Evolutionary conservation across 1,140 invertebrate genomes (phyloP).

Genomic region (Diorhabda sublineata): DNA sequence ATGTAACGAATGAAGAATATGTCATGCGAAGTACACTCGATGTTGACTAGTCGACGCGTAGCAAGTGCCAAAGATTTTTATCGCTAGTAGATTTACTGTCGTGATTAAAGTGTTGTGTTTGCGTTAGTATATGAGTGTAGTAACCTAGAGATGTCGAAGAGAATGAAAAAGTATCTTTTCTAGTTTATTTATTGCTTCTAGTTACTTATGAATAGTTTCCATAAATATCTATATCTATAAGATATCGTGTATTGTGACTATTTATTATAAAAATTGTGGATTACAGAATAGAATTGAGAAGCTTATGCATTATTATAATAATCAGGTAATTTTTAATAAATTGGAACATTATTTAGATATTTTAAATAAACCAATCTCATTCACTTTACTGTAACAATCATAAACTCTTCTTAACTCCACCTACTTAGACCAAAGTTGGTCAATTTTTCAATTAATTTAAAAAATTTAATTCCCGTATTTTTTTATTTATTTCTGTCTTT

Average conservation of each 20-base stretch:
- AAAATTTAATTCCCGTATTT: too few species aligned
- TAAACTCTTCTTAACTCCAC: too few species aligned
- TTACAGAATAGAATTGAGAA: too few species aligned
- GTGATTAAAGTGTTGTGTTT: neutral
- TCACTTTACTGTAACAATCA: too few species aligned
- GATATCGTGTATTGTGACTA: neutral
- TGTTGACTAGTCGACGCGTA: neutral
- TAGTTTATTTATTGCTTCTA: slow-evolving; percentile 1
- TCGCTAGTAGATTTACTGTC: neutral
- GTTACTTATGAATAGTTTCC: neutral
- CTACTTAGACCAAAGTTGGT: too few species aligned
- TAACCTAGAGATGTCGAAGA: neutral
- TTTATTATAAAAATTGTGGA: too few species aligned
- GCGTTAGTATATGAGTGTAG: neutral
- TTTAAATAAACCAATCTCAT: too few species aligned
- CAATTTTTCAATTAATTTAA: too few species aligned
- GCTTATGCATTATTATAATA: too few species aligned
- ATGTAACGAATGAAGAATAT: neutral
- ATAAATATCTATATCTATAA: neutral
- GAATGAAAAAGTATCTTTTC: slow-evolving; percentile 1
- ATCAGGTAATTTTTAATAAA: too few species aligned
- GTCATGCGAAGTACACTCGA: neutral
- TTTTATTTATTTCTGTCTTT: too few species aligned
- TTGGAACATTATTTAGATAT: too few species aligned
- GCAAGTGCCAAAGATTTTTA: slow-evolving; percentile 2